Percentiles rank a stretch among this genome's conserved stretches.
Evolutionary conservation across 2,113 vertebrate species (phyloP).

Genomic region (Arothron firmamentum): DNA sequence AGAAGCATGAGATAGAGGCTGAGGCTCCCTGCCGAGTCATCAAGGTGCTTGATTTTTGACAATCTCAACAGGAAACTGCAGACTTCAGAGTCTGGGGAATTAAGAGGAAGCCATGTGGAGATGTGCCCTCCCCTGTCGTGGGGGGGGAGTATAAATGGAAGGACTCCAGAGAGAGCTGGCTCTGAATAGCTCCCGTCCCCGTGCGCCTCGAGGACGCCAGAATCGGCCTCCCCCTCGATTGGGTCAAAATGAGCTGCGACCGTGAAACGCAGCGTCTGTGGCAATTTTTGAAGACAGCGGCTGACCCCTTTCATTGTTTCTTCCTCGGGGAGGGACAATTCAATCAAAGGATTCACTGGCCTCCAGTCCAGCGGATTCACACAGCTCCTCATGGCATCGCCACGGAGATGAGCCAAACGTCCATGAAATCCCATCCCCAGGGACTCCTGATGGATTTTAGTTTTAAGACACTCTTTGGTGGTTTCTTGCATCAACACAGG

Average conservation of each 20-base stretch:
- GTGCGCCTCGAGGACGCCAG: slow-evolving; percentile 25
- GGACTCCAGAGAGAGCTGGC: slow-evolving; percentile 40
- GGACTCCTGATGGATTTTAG: slow-evolving; percentile 51
- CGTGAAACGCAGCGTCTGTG: slow-evolving; percentile 34
- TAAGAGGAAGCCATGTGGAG: slow-evolving; percentile 20
- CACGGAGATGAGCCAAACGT: slow-evolving; percentile 45
- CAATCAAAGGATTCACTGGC: slow-evolving; percentile 62
- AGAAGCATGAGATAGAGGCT: neutral
- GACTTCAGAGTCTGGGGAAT: slow-evolving; percentile 20
- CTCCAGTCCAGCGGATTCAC: slow-evolving; percentile 40
- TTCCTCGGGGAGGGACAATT: slow-evolving; percentile 61
- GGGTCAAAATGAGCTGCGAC: slow-evolving; percentile 29
- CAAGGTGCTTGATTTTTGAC: slow-evolving; percentile 17
- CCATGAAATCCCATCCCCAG: slow-evolving; percentile 59
- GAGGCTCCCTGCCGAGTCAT: neutral
- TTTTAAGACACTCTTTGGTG: slow-evolving; percentile 36
- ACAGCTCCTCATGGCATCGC: slow-evolving; percentile 56
- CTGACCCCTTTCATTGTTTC: slow-evolving; percentile 59
- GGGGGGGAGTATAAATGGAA: slow-evolving; percentile 29
- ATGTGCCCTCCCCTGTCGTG: slow-evolving; percentile 29
- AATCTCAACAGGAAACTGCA: slow-evolving; percentile 17
- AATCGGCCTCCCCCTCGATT: slow-evolving; percentile 47
- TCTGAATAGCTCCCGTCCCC: slow-evolving; percentile 51
- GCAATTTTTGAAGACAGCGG: slow-evolving; percentile 50
- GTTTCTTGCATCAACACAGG: slow-evolving; percentile 14